Base-by-base conservation (phyloP, 2,113 vertebrate species). In the Collichthys lucidus region DNA sequence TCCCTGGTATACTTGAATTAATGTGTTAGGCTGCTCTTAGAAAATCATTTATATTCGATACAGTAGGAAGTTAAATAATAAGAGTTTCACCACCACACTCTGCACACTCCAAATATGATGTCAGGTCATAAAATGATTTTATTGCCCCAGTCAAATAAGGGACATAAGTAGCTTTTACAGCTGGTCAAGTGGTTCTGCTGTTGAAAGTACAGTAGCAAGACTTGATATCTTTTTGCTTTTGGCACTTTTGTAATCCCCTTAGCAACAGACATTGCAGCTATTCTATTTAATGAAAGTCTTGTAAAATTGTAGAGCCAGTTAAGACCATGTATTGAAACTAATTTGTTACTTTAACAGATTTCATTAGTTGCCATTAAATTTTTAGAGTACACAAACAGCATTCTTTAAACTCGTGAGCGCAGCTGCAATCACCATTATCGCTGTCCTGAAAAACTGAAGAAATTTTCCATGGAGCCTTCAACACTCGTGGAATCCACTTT, bases 31-130 rank as follows among this genome's bases (percentile, higher is more conserved):
- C 71, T 61, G 31, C 64, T 57, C 46, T 62, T 64, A 59, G 22
- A 80, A 73, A 79, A 80, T 66, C 52, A 66, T 79, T 73, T 75
- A 72, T 82, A 79, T 78, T 80, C 57, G 55, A 89, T 77, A 75
- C 53, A 71, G 75, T 57, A 56, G 56, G 61, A 79, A 40, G 75
- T 79, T 50, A 42, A 40, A 74, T 65, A 62, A 73, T 53, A 72
- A 80, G 74, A 77, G 67, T 82, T 90, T 86, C 74, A 74, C 77
- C 60, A 77, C 77, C 47, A 74, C 77, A 31, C 71, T 81, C 53
- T 26, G 22, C 84, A 82, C 80, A 65, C 64, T 91, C 87, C 85
- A 92, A 85, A 86, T 83, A 90, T 91, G 89, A 90, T 88, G 88
- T 90, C 78, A 88, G 89, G 79, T 86, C 63, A 10, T 91, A 89